Evolutionary conservation across 2,113 vertebrate genomes (phyloP).

Genomic region (Mus spicilegus): DNA sequence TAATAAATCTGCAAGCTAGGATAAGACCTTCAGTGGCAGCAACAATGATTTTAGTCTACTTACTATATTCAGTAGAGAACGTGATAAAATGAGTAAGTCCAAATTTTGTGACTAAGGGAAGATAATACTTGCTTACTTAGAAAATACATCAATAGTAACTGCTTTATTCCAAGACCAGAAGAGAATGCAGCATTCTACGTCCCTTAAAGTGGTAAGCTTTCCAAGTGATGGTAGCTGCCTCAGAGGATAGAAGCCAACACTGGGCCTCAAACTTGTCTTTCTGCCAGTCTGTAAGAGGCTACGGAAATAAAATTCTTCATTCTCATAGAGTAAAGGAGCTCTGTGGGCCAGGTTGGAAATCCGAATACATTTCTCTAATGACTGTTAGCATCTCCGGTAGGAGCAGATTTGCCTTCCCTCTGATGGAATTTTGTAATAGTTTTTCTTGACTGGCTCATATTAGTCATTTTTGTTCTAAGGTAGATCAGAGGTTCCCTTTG

Average conservation of each 20-base stretch:
- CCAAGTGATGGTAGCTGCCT: not conserved
- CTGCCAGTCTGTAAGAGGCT: not conserved
- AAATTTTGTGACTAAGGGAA: conserved; percentile 7
- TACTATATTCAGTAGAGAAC: not conserved
- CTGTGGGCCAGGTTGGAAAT: not conserved
- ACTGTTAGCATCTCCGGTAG: not conserved
- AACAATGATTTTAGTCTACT: conserved; percentile 1
- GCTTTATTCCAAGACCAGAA: not conserved
- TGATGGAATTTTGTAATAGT: not conserved
- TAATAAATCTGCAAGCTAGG: not conserved
- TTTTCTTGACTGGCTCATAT: not conserved
- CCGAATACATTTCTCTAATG: not conserved
- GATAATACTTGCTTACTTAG: not conserved
- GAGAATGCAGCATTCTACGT: not conserved
- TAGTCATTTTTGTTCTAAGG: not conserved
- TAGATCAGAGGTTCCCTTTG: not conserved
- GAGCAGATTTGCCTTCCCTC: not conserved
- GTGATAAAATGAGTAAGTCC: not conserved
- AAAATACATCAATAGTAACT: not conserved
- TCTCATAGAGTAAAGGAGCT: not conserved
- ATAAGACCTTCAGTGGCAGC: not conserved
- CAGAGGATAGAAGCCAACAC: not conserved
- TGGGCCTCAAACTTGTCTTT: not conserved
- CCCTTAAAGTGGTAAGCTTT: not conserved
- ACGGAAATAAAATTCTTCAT: not conserved